Evolutionary conservation across 2,797 vertebrate species (phyloP).

Genomic region (Acrocephalus scirpaceus): DNA sequence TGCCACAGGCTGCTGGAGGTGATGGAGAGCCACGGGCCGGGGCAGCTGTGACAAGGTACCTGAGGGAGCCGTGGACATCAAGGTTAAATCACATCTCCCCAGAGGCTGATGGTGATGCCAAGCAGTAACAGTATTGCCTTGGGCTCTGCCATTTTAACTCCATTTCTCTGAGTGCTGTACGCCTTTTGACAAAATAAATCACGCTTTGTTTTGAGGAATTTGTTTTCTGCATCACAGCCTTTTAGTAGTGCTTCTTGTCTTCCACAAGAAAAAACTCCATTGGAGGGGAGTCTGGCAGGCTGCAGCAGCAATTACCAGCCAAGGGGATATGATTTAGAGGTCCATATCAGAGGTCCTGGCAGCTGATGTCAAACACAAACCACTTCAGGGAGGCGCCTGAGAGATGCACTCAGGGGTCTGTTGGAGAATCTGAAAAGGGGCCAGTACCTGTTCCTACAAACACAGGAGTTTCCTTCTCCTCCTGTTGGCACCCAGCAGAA

Average conservation of each 20-base stretch:
- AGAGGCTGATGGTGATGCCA: background rate
- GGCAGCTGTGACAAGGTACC: background rate
- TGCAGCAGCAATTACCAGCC: background rate
- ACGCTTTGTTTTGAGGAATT: slow-evolving; percentile 3
- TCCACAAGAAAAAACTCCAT: background rate
- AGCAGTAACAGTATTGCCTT: background rate
- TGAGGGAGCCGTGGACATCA: background rate
- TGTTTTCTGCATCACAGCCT: background rate
- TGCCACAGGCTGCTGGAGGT: background rate
- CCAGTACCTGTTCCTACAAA: background rate
- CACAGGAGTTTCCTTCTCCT: background rate
- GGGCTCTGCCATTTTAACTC: background rate
- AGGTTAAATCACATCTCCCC: background rate
- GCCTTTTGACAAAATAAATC: slow-evolving; percentile 21
- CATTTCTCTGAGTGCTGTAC: background rate
- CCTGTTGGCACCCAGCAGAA: background rate
- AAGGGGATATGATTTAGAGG: slow-evolving; percentile 1
- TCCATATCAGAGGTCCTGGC: background rate
- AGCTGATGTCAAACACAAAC: background rate
- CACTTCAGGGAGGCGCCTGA: background rate
- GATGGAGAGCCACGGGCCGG: background rate
- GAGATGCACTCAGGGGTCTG: background rate
- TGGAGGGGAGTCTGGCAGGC: background rate
- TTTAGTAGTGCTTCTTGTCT: background rate
- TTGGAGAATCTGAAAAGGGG: background rate